These are phyloP conservation scores for Mesorhabditis belari DNA, from an alignment of 2,888 invertebrate genomes.

Conservation along the genomic window DNA sequence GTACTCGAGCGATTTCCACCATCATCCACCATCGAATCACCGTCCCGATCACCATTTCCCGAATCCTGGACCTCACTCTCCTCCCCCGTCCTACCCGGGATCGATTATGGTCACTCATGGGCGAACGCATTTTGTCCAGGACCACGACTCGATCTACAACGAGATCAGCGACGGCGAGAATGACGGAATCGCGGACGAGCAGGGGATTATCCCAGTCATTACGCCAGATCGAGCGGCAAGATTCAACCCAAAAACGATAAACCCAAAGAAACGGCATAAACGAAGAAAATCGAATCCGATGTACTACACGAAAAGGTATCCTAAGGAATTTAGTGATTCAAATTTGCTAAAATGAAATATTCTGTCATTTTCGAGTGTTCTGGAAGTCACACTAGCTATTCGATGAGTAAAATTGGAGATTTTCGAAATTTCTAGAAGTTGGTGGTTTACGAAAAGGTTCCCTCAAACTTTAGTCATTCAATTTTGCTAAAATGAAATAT, in stretches of 20 bases:
- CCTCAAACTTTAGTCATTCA: no score
- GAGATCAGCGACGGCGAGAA: not conserved
- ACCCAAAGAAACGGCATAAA: not conserved
- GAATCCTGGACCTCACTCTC: no score
- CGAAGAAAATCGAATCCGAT: not conserved
- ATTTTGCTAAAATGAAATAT: no score
- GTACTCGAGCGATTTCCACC: not conserved
- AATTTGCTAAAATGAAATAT: no score
- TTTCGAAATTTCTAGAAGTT: no score
- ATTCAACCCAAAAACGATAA: not conserved
- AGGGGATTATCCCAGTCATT: not conserved
- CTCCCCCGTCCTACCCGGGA: not conserved
- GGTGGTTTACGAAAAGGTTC: no score
- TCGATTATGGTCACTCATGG: not conserved
- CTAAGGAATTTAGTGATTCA: no score
- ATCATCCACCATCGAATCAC: no score
- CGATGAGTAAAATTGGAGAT: no score
- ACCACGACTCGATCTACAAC: not conserved
- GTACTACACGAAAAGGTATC: not conserved
- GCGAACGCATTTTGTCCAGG: not conserved
- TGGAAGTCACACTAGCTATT: not conserved
- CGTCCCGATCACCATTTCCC: no score
- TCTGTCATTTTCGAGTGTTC: no score
- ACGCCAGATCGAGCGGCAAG: not conserved
- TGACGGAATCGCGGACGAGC: not conserved